phyloP scores from a whole-genome alignment of 2,888 invertebrate species.

The Brachyopa scutellaris region DNA sequence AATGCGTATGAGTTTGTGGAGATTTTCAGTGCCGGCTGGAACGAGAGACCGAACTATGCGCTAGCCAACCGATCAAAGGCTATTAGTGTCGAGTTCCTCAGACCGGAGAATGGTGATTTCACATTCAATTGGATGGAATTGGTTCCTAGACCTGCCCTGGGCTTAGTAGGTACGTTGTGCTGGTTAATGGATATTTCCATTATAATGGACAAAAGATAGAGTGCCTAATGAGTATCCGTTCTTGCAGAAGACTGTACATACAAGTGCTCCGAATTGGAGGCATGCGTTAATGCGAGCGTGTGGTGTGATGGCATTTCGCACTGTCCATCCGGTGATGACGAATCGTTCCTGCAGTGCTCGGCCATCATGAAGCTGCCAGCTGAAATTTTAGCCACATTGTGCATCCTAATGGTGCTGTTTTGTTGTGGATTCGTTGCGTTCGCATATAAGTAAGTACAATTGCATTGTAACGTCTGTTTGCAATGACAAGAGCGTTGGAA shows the following conservation, averaged over 20 bases:
- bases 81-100: constrained; percentile 90
- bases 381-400: constrained; percentile 85
- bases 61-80: constrained; percentile 85
- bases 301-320: constrained; percentile 92
- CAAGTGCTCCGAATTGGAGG: constrained; percentile 90
- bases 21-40: constrained; percentile 94
- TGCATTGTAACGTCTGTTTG: not conserved
- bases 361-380: constrained; percentile 89
- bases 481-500: not conserved
- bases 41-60: constrained; percentile 84
- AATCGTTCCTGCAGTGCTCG: constrained; percentile 90
- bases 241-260: constrained; percentile 87
- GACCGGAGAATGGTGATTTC: constrained; percentile 89
- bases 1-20: constrained; percentile 87
- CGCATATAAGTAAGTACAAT: constrained; percentile 83
- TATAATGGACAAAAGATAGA: not conserved
- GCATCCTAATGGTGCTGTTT: constrained; percentile 82
- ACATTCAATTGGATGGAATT: constrained; percentile 92
- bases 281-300: constrained; percentile 89
- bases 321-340: constrained; percentile 91
- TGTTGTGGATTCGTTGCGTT: constrained; percentile 82
- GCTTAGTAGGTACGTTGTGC: constrained; percentile 78
- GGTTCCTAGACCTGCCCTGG: constrained; percentile 83
- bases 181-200: constrained; percentile 20
- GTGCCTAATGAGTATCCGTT: constrained; percentile 22